Evolutionary conservation across 2,797 vertebrate species (phyloP).

Genomic region (Hyperoplus immaculatus): DNA sequence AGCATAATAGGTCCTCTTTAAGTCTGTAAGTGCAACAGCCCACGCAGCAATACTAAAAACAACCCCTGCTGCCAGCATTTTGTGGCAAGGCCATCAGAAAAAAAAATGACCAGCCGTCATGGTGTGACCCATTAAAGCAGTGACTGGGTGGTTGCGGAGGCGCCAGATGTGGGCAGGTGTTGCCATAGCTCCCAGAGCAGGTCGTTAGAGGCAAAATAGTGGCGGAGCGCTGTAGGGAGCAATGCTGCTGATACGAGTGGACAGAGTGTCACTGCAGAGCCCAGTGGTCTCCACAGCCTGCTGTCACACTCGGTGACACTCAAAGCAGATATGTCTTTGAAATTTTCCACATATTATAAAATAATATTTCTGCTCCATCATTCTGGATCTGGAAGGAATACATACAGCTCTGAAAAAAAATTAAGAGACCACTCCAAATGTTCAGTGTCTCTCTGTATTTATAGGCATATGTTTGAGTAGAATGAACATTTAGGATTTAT

Average conservation of each 20-base stretch:
- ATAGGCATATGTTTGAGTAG: too few species aligned
- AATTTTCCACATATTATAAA: constrained; percentile 3
- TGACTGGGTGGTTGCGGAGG: constrained; percentile 40
- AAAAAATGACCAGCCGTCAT: constrained; percentile 51
- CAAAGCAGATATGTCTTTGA: constrained; percentile 48
- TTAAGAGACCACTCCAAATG: too few species aligned
- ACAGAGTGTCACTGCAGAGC: constrained; percentile 71
- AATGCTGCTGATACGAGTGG: constrained; percentile 61
- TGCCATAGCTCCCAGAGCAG: constrained; percentile 59
- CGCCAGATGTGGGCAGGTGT: constrained; percentile 66
- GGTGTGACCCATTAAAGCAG: constrained; percentile 58
- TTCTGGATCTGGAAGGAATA: neutral
- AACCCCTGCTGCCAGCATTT: neutral
- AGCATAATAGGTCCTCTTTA: too few species aligned
- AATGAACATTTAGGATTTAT: too few species aligned
- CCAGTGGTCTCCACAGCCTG: constrained; percentile 39
- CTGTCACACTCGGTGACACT: constrained; percentile 72
- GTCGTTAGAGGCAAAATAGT: constrained; percentile 67
- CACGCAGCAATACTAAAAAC: neutral
- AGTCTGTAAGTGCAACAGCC: neutral
- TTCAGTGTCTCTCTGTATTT: too few species aligned
- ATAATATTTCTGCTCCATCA: neutral
- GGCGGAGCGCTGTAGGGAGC: constrained; percentile 40
- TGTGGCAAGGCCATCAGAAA: constrained; percentile 20
- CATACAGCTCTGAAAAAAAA: too few species aligned